Evolutionary conservation across 2,888 invertebrate genomes (phyloP), one percentile per base, ranked within the genome.

Genomic region (Lepidocyrtinus sp.): DNA sequence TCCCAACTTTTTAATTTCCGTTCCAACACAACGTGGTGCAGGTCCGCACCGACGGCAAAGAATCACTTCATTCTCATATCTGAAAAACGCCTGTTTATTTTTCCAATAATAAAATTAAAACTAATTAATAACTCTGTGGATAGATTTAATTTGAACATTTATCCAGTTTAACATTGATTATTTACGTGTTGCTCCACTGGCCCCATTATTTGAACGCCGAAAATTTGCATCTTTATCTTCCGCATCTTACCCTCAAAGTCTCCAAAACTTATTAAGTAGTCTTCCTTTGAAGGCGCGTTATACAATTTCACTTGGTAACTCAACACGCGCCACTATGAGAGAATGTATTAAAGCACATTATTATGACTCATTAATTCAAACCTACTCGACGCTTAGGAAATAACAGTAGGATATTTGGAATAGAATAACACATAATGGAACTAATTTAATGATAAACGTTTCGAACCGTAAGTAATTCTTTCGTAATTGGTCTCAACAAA

Each of bases 291-390:
- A n/a, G n/a, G 25, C 0, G 46, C 59, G 36, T 64, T 55, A 1
- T 70, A 15, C 0, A 76, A 21, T n/a, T 27, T 17, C 1, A 76
- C 70, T 2, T 62, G 55, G 24, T 76, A 70, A 1, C 46, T 50
- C 2, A 76, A 22, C 2, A 69, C n/a, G 5, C 70, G 76, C 25
- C 15, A 64, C 75, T 75, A 19, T 2, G 36, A 64, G 59, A n/a
- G n/a, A n/a, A n/a, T n/a, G n/a, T n/a, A n/a, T n/a, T n/a, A n/a
- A n/a, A n/a, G n/a, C n/a, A n/a, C n/a, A n/a, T n/a, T n/a, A n/a
- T n/a, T n/a, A n/a, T n/a, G n/a, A n/a, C n/a, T n/a, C n/a, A n/a
- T n/a, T n/a, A n/a, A n/a, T n/a, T n/a, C n/a, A n/a, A n/a, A n/a
- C n/a, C n/a, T n/a, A n/a, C n/a, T n/a, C n/a, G n/a, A n/a, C n/a